Base-by-base conservation (phyloP, 1,140 invertebrate species). In the Euschistus heros region DNA sequence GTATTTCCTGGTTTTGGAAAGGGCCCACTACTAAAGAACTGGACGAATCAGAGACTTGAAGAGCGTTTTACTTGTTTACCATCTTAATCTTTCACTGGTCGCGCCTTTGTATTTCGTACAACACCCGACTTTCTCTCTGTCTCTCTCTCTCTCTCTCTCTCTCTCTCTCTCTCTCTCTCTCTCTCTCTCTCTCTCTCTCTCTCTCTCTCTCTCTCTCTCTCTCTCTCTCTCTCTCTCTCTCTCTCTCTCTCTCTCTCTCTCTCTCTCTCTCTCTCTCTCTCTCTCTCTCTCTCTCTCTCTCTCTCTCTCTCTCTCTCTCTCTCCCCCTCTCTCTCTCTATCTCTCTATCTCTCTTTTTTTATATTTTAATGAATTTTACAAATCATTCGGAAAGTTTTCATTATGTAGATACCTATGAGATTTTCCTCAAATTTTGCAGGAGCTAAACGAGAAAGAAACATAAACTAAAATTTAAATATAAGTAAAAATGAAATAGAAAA, bases 251-350 rank as follows among this genome's bases (percentile, higher is more conserved):
- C 47, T 30, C 47, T 24, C 20, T n/a, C 22, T 22, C 17, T 52
- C 7, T 24, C 22, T 47, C 17, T 50, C 27, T 37, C 22, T 26
- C 62, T 64, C 47, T 8, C 20, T 64, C 42, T 52, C 27, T 30
- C 47, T 64, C 62, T 46, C 47, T 24, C 27, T 50, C 62, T 50
- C 22, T 30, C 47, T 50, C 46, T 50, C 27, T 37, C 27, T 50
- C 52, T 33, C 18, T 33, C 26, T 54, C 52, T 17, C 22, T 64
- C 63, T 64, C 44, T 27, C 0, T 27, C 24, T 50, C 63, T 33
- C 42, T 55, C 24, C n/a, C 13, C 27, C 17, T 60, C 7, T 33
- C 33, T 60, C 24, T 60, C 42, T 44, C 42, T 44, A 8, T 44
- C 42, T 44, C 42, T 44, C 42, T 44, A 44, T 17, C 42, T 44